A percentile compares a stretch with the other conserved stretches of the same genome.
These are phyloP conservation scores for Blastobasis lacticolella DNA, from an alignment of 2,888 invertebrate genomes.

Conservation along the genomic window DNA sequence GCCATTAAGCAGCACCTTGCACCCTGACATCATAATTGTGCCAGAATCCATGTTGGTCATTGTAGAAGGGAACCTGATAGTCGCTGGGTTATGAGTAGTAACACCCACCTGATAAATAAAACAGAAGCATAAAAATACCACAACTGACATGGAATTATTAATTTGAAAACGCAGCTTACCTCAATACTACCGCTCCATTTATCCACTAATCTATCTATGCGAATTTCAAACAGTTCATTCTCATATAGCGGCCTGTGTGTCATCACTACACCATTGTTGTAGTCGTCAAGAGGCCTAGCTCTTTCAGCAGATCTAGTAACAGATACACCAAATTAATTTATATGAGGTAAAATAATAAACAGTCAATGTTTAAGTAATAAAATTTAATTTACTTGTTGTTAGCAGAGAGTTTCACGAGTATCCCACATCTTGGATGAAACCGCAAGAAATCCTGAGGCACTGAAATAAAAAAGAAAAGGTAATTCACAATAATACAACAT, in stretches of 20 bases:
- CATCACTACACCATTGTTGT: slow-evolving; percentile 97
- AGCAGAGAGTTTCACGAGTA: slow-evolving; percentile 88
- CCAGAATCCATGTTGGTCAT: slow-evolving; percentile 97
- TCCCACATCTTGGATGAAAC: slow-evolving; percentile 92
- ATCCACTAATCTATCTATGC: slow-evolving; percentile 93
- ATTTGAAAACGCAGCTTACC: slow-evolving; percentile 34
- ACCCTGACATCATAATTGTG: slow-evolving; percentile 97
- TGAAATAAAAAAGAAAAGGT: slow-evolving; percentile 20
- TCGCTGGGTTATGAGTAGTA: slow-evolving; percentile 93
- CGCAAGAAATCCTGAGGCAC: slow-evolving; percentile 78
- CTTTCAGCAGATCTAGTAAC: slow-evolving; percentile 84
- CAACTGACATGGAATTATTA: not conserved
- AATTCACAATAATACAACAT: too few species aligned
- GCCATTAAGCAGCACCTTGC: slow-evolving; percentile 96
- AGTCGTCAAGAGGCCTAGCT: slow-evolving; percentile 91
- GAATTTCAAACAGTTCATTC: slow-evolving; percentile 94
- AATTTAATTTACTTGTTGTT: slow-evolving; percentile 72
- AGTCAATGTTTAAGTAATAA: not conserved
- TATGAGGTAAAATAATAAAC: not conserved
- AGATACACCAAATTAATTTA: not conserved
- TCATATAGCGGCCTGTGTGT: slow-evolving; percentile 90
- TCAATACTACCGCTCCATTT: slow-evolving; percentile 97
- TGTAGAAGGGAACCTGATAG: slow-evolving; percentile 93
- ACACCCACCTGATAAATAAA: slow-evolving; percentile 81
- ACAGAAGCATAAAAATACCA: not conserved